phyloP scores from a whole-genome alignment of 2,797 vertebrate genomes.

The Oceanodroma leucorhoa region DNA sequence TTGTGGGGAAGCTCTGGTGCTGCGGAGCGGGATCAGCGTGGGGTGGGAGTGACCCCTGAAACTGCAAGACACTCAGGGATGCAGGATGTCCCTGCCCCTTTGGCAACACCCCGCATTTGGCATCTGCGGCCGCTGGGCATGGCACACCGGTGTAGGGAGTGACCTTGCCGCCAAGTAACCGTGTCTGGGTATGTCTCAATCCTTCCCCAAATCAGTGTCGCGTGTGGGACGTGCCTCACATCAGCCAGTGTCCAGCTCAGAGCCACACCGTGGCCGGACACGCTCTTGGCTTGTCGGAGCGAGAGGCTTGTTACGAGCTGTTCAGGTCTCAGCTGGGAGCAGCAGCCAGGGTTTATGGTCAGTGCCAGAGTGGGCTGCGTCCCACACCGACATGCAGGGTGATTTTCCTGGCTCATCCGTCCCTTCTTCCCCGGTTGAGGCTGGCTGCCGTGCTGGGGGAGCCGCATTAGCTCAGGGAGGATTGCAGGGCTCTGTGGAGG shows the following conservation, averaged over 20 bases:
- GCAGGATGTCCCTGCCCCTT: not conserved
- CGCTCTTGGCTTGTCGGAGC: rapidly evolving
- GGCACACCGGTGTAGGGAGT: rapidly evolving
- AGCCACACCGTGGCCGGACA: rapidly evolving
- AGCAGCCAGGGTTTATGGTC: not conserved
- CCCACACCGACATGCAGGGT: rapidly evolving
- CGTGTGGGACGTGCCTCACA: not conserved
- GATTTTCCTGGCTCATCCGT: not conserved
- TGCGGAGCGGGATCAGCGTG: rapidly evolving
- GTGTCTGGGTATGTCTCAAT: not conserved
- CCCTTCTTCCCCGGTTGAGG: not conserved
- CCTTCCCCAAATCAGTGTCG: rapidly evolving
- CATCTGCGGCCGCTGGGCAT: rapidly evolving
- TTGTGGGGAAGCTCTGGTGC: not conserved
- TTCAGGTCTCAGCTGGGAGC: not conserved
- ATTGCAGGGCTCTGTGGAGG: not conserved
- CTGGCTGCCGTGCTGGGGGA: not conserved
- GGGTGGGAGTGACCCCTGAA: not conserved
- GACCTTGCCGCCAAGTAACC: rapidly evolving
- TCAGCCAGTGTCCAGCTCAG: rapidly evolving
- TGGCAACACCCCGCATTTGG: rapidly evolving
- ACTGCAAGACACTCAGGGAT: not conserved
- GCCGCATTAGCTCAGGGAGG: not conserved
- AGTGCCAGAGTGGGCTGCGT: not conserved
- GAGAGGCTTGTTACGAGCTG: not conserved